Conservation (phyloP, 2,797 vertebrate species). For the Phaenicophaeus curvirostris region DNA sequence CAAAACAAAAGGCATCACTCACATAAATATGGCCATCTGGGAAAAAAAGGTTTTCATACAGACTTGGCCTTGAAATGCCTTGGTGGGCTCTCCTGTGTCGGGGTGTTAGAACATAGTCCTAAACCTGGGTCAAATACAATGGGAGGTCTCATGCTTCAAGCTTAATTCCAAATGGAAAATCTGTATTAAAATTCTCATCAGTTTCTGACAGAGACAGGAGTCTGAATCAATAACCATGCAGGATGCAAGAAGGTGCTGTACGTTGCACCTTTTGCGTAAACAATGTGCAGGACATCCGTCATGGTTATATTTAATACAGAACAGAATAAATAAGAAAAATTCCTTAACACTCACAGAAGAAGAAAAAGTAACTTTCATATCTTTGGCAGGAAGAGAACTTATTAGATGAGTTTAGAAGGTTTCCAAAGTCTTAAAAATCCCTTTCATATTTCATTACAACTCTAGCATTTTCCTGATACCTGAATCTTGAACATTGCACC, state of each 20-base stretch:
- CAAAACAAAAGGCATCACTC: accelerated
- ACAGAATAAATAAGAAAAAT: not conserved
- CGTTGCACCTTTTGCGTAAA: constrained; percentile 5
- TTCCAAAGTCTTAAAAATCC: not conserved
- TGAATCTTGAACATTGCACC: not conserved
- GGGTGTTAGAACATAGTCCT: not conserved
- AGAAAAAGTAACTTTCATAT: not conserved
- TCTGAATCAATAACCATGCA: constrained; percentile 39
- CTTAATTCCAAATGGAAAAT: constrained; percentile 39
- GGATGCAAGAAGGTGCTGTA: not conserved
- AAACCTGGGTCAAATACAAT: not conserved
- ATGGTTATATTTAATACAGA: not conserved
- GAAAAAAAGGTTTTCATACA: not conserved
- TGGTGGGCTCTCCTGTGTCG: not conserved
- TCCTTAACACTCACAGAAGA: not conserved
- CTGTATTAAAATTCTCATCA: constrained; percentile 21
- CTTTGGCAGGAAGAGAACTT: not conserved
- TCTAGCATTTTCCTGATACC: not conserved
- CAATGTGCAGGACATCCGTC: not conserved
- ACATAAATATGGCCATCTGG: not conserved
- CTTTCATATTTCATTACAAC: not conserved
- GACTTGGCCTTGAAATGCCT: not conserved
- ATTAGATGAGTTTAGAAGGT: not conserved
- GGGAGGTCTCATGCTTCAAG: not conserved
- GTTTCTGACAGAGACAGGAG: constrained; percentile 36